Evolutionary conservation across 2,888 invertebrate genomes (phyloP), one percentile per base, ranked within the genome.

Genomic region (Epirrita christyi): DNA sequence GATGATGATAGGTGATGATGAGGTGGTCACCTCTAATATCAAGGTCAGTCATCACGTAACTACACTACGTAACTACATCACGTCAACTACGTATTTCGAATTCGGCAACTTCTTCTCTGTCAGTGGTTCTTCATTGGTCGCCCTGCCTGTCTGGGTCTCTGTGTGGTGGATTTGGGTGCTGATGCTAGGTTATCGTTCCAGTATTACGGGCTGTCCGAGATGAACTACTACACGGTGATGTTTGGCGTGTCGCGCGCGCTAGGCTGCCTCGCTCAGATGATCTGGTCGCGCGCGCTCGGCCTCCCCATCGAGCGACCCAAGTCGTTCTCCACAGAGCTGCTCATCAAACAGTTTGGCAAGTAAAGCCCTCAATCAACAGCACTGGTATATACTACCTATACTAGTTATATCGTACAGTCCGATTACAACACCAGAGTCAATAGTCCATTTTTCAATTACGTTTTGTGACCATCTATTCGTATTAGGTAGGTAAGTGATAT

Each of bases 141-240:
- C n/a, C n/a, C n/a, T n/a, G n/a, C n/a, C n/a, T n/a, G n/a, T n/a
- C n/a, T n/a, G n/a, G n/a, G n/a, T 21, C 2, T 21, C 21, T 21
- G 21, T 21, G 21, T 21, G 9, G 29, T 29, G 29, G 6, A 29
- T 32, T 32, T 7, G 32, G 9, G 2, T 32, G 32, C 9, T 32
- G 2, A 8, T 15, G 40, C 8, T 14, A 8, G 6, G 14, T 13
- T 36, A n/a, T 55, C 49, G 43, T 53, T 57, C 0, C 93, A 96
- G 96, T 96, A 97, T 94, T 97, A 96, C 85, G 97, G 97, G 58
- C 93, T 98, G 93, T 97, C 94, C 76, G 97, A 98, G 93, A 97
- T 97, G 97, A 96, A 95, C 91, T 98, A 96, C 93, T 98, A 98
- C 94, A 98, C 98, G 14, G 98, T 98, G 32, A 93, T 98, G 86